phyloP scores from a whole-genome alignment of 1,140 invertebrate genomes.

The Drosophila insularis region DNA sequence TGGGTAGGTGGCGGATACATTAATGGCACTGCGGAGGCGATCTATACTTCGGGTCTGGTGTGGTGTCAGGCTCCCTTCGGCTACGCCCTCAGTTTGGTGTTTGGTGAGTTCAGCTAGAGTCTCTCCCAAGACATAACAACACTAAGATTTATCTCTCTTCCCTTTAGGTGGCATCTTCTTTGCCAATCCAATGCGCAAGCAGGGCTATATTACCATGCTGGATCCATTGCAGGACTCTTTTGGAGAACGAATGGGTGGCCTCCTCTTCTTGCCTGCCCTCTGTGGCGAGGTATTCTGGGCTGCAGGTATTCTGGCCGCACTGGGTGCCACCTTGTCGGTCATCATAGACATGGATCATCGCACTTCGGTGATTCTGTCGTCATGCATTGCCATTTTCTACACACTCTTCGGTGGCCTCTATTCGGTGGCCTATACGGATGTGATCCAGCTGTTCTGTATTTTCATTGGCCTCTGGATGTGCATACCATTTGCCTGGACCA shows the following conservation, averaged over 20 bases:
- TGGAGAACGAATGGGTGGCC: conserved; percentile 97
- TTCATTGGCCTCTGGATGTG: conserved; percentile 99
- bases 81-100: conserved; percentile 96
- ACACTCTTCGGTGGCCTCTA: conserved; percentile 98
- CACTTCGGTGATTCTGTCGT: conserved; percentile 96
- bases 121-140: too few relatives aligned
- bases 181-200: conserved; percentile 97
- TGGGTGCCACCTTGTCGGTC: conserved; percentile 96
- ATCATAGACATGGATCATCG: conserved; percentile 97
- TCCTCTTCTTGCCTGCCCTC: conserved; percentile 97
- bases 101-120: conserved; percentile 85
- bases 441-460: conserved; percentile 99
- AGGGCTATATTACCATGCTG: conserved; percentile 99
- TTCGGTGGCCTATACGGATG: conserved; percentile 99
- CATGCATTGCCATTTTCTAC: conserved; percentile 98
- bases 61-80: conserved; percentile 99
- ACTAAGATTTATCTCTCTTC: not conserved
- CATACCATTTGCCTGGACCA: conserved; percentile 96
- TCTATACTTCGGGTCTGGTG: conserved; percentile 94
- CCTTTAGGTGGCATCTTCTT: conserved; percentile 96
- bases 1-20: conserved; percentile 99
- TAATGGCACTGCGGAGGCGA: conserved; percentile 98
- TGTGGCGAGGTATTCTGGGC: conserved; percentile 99
- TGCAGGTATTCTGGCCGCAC: conserved; percentile 96
- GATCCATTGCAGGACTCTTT: conserved; percentile 98